These are phyloP conservation scores for Stegodyphus mimosarum DNA, from an alignment of 1,140 invertebrate species.

Conservation along the genomic window DNA sequence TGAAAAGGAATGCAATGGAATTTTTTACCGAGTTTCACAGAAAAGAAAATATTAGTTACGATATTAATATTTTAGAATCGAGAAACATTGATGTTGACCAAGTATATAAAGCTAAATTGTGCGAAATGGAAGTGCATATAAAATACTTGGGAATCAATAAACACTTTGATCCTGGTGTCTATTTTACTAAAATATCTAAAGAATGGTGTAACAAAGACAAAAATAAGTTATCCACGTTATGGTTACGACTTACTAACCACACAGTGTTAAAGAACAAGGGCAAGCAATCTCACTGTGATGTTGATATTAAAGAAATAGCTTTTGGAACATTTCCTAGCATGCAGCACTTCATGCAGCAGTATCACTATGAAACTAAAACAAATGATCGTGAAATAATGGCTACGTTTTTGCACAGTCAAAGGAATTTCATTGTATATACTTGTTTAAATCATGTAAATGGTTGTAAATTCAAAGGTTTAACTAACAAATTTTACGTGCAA, in stretches of 20 bases:
- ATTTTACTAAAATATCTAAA: constrained; percentile 35
- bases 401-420: constrained; percentile 40
- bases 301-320: constrained; percentile 42
- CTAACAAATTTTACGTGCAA: constrained; percentile 21
- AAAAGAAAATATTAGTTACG: neutral
- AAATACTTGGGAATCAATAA: neutral
- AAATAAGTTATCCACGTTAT: constrained; percentile 22
- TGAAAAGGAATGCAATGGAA: neutral
- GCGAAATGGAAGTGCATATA: constrained; percentile 22
- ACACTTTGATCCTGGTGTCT: constrained; percentile 10
- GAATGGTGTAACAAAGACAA: constrained; percentile 29
- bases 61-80: neutral
- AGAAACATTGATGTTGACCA: constrained; percentile 39
- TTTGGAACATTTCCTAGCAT: constrained; percentile 48
- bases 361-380: constrained; percentile 31
- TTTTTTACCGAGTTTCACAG: constrained; percentile 15
- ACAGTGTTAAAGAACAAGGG: constrained; percentile 2
- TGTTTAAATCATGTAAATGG: constrained; percentile 22
- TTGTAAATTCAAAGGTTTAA: neutral
- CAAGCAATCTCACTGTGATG: constrained; percentile 41
- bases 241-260: constrained; percentile 19
- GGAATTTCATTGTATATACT: constrained; percentile 23
- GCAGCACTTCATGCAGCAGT: constrained; percentile 49
- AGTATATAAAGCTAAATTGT: constrained; percentile 31
- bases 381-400: constrained; percentile 26